A percentile compares a stretch with the other conserved stretches of the same genome.
These are phyloP conservation scores for Hirtodrosophila cameraria DNA, from an alignment of 2,888 invertebrate species.

Conservation along the genomic window DNA sequence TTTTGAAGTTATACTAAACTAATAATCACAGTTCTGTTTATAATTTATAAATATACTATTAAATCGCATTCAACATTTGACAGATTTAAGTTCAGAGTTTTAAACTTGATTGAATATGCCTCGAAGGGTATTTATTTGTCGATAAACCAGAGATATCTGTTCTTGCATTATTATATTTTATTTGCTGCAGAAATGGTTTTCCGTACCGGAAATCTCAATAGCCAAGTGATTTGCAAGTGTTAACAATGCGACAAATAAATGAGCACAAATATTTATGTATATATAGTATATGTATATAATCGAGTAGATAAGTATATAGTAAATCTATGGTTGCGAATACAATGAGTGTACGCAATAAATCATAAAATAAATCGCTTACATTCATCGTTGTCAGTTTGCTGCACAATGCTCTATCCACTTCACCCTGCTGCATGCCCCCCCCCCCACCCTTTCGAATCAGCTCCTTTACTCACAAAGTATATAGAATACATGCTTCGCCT, in stretches of 20 bases:
- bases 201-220: constrained; percentile 39
- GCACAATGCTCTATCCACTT: constrained; percentile 66
- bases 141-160: not conserved
- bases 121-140: not conserved
- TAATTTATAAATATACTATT: too few relatives aligned
- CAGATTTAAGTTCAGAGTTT: too few relatives aligned
- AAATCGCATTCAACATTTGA: too few relatives aligned
- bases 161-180: constrained; percentile 7
- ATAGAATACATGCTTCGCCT: constrained; percentile 71
- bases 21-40: too few relatives aligned
- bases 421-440: not conserved
- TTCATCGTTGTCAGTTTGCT: constrained; percentile 74
- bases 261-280: constrained; percentile 14
- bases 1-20: too few relatives aligned
- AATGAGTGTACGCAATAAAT: constrained; percentile 79
- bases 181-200: constrained; percentile 38
- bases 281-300: not conserved
- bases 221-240: constrained; percentile 71
- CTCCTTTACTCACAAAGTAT: too few relatives aligned
- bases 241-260: constrained; percentile 62
- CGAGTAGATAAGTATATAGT: constrained; percentile 23
- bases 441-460: not conserved
- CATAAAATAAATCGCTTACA: constrained; percentile 81
- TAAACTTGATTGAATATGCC: not conserved
- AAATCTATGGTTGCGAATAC: constrained; percentile 55